Percentiles rank a stretch among this genome's conserved stretches.
Evolutionary conservation across 2,113 vertebrate genomes (phyloP).

Genomic region (Ceuthmochares aereus): DNA sequence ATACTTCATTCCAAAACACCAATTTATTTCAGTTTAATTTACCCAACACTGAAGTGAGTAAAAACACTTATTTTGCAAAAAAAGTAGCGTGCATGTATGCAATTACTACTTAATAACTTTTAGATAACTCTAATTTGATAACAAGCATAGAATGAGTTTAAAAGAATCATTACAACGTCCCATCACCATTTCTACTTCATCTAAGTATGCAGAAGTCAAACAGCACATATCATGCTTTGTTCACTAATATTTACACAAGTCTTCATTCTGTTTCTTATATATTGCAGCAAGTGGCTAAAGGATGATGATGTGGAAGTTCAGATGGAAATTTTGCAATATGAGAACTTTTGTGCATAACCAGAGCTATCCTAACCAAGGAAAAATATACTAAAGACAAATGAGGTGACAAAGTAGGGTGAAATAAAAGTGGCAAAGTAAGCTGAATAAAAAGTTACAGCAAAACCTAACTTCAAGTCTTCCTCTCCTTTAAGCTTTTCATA

Average conservation of each 20-base stretch:
- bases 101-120: background rate
- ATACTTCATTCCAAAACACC: background rate
- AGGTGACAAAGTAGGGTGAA: background rate
- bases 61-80: background rate
- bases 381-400: background rate
- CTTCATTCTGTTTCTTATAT: background rate
- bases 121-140: background rate
- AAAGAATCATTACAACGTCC: background rate
- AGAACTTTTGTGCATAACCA: background rate
- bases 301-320: background rate
- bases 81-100: background rate
- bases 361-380: background rate
- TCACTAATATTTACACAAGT: background rate
- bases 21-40: background rate
- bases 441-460: background rate
- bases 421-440: background rate
- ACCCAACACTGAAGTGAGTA: background rate
- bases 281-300: background rate
- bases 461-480: background rate
- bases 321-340: background rate
- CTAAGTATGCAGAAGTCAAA: background rate
- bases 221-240: background rate
- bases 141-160: background rate
- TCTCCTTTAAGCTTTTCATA: background rate
- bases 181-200: background rate